Evolutionary conservation across 2,888 invertebrate genomes (phyloP).

Genomic region (Hydroisotoma schaefferi): DNA sequence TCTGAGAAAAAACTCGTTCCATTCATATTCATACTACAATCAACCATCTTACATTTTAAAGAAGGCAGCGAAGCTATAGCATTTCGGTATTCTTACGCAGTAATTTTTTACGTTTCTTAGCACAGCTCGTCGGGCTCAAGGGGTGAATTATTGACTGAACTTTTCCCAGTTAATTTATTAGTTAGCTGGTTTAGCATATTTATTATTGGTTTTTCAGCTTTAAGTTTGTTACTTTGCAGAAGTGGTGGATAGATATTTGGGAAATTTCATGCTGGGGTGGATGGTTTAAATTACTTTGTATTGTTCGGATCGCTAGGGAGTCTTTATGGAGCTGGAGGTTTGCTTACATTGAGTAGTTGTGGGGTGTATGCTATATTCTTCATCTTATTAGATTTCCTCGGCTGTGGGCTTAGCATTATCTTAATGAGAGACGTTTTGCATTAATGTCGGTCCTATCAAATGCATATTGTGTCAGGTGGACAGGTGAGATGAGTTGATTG

Average conservation of each 20-base stretch:
- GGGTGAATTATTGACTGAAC: slow-evolving; percentile 13
- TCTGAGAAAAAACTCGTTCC: not conserved
- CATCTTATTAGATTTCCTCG: too few species aligned
- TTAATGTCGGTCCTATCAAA: not conserved
- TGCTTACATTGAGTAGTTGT: not conserved
- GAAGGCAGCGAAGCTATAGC: too few species aligned
- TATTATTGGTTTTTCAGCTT: slow-evolving; percentile 3
- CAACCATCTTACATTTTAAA: too few species aligned
- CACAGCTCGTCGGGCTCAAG: not conserved
- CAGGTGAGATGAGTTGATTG: not conserved
- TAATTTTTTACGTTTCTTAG: not conserved
- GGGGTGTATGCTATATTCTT: too few species aligned
- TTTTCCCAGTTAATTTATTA: slow-evolving; percentile 3
- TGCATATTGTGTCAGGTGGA: too few species aligned
- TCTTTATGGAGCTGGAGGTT: not conserved
- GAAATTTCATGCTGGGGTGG: slow-evolving; percentile 11
- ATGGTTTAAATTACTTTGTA: slow-evolving; percentile 11
- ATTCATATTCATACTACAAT: too few species aligned
- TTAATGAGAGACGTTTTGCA: slow-evolving; percentile 4
- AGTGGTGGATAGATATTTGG: not conserved
- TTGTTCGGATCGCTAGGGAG: slow-evolving; percentile 6
- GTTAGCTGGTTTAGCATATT: too few species aligned
- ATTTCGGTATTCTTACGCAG: too few species aligned
- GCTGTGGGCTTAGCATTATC: not conserved
- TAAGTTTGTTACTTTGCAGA: not conserved